Percentiles rank a stretch among this genome's conserved stretches.
These are phyloP conservation scores for Zosterops japonicus DNA, from an alignment of 2,113 vertebrate genomes.

Conservation along the genomic window DNA sequence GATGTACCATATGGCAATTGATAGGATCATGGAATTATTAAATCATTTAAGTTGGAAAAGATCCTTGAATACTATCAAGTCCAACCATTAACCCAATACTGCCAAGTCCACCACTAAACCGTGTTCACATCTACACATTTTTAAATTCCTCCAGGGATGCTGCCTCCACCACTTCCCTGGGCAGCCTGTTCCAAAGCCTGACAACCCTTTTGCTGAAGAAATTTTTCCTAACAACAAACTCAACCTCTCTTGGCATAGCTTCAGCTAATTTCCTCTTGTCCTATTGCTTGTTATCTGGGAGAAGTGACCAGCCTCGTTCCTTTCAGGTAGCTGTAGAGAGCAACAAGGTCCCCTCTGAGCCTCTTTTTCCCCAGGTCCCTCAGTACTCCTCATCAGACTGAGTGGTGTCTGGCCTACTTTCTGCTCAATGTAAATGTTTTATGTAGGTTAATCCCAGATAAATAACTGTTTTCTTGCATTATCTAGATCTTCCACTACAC, in stretches of 20 bases:
- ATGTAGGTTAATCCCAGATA: slow-evolving; percentile 74
- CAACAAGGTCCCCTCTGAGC: neutral
- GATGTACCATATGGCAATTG: neutral
- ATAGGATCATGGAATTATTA: neutral
- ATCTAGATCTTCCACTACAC: slow-evolving; percentile 53
- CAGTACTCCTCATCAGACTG: neutral
- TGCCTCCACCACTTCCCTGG: neutral
- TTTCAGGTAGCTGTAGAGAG: neutral
- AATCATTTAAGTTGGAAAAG: neutral
- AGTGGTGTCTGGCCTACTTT: slow-evolving; percentile 38
- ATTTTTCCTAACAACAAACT: neutral
- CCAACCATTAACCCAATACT: neutral
- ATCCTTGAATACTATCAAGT: neutral
- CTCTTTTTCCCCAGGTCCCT: neutral
- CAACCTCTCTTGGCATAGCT: neutral
- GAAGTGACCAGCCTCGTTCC: neutral
- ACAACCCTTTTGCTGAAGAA: neutral
- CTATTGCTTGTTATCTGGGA: neutral
- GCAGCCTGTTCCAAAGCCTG: neutral
- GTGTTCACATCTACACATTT: neutral
- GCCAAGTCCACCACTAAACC: neutral
- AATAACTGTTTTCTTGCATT: slow-evolving; percentile 70
- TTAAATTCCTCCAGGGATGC: neutral
- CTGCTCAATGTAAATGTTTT: slow-evolving; percentile 27
- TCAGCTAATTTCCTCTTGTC: neutral